Percentiles rank a stretch among this genome's conserved stretches.
These are phyloP conservation scores for Zoanthus gigantus DNA, from an alignment of 92 coral and sea anemone genomes.

Conservation along the genomic window DNA sequence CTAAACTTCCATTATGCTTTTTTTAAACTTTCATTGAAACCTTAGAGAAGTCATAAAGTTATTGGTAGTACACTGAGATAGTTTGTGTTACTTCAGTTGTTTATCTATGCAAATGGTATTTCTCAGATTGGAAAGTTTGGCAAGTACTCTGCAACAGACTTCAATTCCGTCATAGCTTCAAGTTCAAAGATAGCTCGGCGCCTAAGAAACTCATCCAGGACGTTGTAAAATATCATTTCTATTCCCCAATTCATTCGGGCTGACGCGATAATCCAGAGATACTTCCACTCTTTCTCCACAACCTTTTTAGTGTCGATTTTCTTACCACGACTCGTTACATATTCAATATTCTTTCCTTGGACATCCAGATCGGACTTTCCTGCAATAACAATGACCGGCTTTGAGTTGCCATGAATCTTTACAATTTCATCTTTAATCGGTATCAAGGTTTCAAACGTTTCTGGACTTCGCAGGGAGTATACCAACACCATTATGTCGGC, in stretches of 20 bases:
- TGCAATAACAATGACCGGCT: slow-evolving; percentile 22
- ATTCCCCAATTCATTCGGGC: slow-evolving; percentile 79
- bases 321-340: slow-evolving; percentile 24
- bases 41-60: no score
- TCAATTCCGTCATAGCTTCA: neutral
- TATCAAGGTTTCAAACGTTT: slow-evolving; percentile 20
- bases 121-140: slow-evolving; percentile 5
- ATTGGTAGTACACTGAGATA: neutral
- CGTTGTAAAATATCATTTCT: slow-evolving; percentile 65
- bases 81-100: neutral
- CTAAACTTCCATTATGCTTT: no score
- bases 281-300: slow-evolving; percentile 76
- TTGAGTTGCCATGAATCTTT: slow-evolving; percentile 26
- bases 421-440: slow-evolving; percentile 21
- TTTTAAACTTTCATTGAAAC: no score
- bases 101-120: neutral
- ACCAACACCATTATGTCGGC: slow-evolving; percentile 27
- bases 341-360: slow-evolving; percentile 29
- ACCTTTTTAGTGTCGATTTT: slow-evolving; percentile 66
- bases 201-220: slow-evolving; percentile 67
- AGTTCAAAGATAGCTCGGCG: slow-evolving; percentile 24
- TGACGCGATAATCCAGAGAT: slow-evolving; percentile 76
- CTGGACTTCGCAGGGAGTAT: slow-evolving; percentile 26
- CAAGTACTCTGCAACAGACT: neutral
- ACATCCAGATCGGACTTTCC: slow-evolving; percentile 25